Evolutionary conservation across 2,888 invertebrate genomes (phyloP).

Genomic region (Dicyrtoma fusca): DNA sequence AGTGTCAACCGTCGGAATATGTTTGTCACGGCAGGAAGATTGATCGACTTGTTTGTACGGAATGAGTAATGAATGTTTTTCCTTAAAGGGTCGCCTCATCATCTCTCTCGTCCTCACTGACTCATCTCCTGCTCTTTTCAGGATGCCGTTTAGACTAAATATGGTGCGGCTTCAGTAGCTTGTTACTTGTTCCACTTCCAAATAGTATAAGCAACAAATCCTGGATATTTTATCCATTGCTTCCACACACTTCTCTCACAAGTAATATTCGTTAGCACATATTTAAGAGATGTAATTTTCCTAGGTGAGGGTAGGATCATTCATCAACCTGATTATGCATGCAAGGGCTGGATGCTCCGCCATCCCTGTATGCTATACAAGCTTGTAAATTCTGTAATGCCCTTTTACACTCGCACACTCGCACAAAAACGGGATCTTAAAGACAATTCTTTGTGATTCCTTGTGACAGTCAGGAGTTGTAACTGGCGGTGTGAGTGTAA

Average conservation of each 20-base stretch:
- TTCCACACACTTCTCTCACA: no score
- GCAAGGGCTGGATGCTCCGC: no score
- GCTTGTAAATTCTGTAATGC: no score
- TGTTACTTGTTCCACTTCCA: neutral
- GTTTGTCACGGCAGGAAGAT: slow-evolving; percentile 44
- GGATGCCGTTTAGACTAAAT: slow-evolving; percentile 31
- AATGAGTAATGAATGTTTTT: slow-evolving; percentile 39
- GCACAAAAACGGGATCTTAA: no score
- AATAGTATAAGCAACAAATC: neutral
- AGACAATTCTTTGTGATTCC: no score
- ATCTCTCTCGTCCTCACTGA: neutral
- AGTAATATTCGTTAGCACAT: no score
- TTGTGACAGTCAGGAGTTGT: no score
- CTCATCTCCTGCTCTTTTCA: slow-evolving; percentile 6
- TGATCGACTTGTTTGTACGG: slow-evolving; percentile 40
- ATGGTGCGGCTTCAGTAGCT: slow-evolving; percentile 2
- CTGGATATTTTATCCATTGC: neutral
- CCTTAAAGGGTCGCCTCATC: neutral
- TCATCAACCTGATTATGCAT: no score
- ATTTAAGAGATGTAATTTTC: no score
- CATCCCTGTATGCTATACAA: no score
- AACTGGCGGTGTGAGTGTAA: neutral
- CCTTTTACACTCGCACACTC: no score
- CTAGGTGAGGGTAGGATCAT: no score
- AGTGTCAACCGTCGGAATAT: slow-evolving; percentile 44